Percentiles rank a stretch among this genome's conserved stretches.
Conservation (phyloP, 1,140 invertebrate genomes). For the Drosophila melanica region DNA sequence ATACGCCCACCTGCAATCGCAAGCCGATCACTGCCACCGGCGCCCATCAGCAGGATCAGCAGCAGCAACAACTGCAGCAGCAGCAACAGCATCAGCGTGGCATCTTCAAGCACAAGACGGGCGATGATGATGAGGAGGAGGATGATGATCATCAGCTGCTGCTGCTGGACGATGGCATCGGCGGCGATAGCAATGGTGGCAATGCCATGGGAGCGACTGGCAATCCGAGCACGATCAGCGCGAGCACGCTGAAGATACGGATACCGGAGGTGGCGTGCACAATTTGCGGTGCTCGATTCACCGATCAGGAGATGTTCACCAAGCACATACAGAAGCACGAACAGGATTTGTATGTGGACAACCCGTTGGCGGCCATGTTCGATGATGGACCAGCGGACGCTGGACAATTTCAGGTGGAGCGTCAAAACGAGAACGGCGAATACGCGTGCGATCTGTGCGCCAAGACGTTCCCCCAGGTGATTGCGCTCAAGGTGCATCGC, state of each 20-base stretch:
- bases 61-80: conserved; percentile 33
- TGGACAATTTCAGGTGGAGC: conserved; percentile 78
- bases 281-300: conserved; percentile 76
- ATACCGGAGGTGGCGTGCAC: conserved; percentile 81
- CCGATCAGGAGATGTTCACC: conserved; percentile 78
- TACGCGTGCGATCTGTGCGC: conserved; percentile 83
- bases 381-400: conserved; percentile 79
- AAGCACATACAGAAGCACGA: conserved; percentile 83
- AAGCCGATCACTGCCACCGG: conserved; percentile 75
- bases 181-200: conserved; percentile 19
- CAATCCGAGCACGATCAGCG: not conserved
- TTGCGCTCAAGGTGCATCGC: conserved; percentile 84
- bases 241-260: conserved; percentile 61
- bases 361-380: conserved; percentile 82
- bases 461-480: conserved; percentile 83
- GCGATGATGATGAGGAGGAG: conserved; percentile 77
- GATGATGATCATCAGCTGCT: conserved; percentile 54
- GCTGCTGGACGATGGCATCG: conserved; percentile 26
- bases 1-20: conserved; percentile 80
- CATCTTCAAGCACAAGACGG: conserved; percentile 75
- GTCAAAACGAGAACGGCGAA: conserved; percentile 81
- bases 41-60: conserved; percentile 60
- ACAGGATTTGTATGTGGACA: conserved; percentile 78
- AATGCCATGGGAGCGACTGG: not conserved
- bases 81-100: conserved; percentile 19